These are phyloP conservation scores for Salvelinus alpinus DNA, from an alignment of 2,113 vertebrate genomes.

Conservation along the genomic window DNA sequence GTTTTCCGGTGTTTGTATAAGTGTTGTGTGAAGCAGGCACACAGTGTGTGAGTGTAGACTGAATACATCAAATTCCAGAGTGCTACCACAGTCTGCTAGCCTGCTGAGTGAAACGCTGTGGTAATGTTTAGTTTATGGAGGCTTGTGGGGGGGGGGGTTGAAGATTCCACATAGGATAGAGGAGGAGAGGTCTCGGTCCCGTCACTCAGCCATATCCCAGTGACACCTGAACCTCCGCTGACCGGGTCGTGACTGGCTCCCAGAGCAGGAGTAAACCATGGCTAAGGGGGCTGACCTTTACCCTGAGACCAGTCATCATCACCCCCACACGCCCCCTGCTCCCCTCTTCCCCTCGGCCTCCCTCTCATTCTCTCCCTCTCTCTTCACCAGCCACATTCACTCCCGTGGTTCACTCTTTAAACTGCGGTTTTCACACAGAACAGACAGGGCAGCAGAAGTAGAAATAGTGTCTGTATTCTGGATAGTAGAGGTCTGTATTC, in stretches of 20 bases:
- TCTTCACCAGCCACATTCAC: background rate
- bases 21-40: background rate
- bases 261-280: conserved; percentile 58
- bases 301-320: conserved; percentile 56
- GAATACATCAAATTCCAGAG: conserved; percentile 55
- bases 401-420: background rate
- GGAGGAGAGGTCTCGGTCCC: conserved; percentile 56
- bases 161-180: conserved; percentile 53
- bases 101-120: conserved; percentile 68
- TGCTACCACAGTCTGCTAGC: conserved; percentile 55
- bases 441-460: no score
- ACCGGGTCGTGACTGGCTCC: conserved; percentile 71
- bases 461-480: no score
- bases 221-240: conserved; percentile 74
- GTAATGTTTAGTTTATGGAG: conserved; percentile 68
- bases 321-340: conserved; percentile 25
- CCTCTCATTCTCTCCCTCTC: background rate
- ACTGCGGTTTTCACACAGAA: background rate
- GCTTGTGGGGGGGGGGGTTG: conserved; percentile 52
- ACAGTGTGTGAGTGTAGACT: conserved; percentile 20
- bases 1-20: background rate
- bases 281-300: conserved; percentile 55
- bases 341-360: background rate
- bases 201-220: conserved; percentile 65
- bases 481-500: no score